phyloP scores from a whole-genome alignment of 2,113 vertebrate species.

The Pelvicachromis taeniatus region DNA sequence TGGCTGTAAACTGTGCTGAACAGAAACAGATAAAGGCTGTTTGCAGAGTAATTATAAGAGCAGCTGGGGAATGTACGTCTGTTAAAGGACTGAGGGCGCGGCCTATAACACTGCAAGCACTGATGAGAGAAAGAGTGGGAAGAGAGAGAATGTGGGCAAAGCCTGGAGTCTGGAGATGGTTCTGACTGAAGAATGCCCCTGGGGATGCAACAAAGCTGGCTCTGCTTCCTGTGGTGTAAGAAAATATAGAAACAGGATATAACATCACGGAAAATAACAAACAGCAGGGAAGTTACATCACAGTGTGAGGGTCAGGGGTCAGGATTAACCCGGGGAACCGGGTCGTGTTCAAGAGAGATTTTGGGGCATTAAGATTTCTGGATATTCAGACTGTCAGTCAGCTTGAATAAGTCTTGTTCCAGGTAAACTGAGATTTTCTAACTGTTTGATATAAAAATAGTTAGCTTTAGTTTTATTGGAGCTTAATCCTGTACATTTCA shows the following conservation, averaged over 20 bases:
- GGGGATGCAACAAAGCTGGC: conserved; percentile 32
- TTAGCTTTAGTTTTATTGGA: background rate
- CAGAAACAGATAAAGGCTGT: background rate
- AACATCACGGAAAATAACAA: conserved; percentile 65
- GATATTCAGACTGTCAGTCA: background rate
- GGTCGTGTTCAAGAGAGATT: background rate
- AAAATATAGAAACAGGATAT: conserved; percentile 66
- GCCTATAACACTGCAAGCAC: background rate
- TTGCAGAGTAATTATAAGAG: conserved; percentile 6
- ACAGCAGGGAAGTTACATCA: conserved; percentile 42
- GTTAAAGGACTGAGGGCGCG: background rate
- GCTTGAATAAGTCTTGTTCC: background rate
- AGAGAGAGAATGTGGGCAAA: background rate
- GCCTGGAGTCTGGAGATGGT: conserved; percentile 32
- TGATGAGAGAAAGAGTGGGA: background rate
- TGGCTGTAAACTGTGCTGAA: conserved; percentile 3
- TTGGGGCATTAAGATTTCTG: background rate
- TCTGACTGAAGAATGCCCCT: conserved; percentile 39
- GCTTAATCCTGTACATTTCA: background rate
- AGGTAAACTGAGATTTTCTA: background rate
- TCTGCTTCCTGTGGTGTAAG: conserved; percentile 58
- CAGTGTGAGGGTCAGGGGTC: conserved; percentile 29
- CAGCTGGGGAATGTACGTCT: conserved; percentile 16
- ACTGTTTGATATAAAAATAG: background rate
- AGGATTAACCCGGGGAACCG: conserved; percentile 11